A percentile compares a stretch with the other conserved stretches of the same genome.
These are phyloP conservation scores for Agrypnus murinus DNA, from an alignment of 2,888 invertebrate species.

Conservation along the genomic window DNA sequence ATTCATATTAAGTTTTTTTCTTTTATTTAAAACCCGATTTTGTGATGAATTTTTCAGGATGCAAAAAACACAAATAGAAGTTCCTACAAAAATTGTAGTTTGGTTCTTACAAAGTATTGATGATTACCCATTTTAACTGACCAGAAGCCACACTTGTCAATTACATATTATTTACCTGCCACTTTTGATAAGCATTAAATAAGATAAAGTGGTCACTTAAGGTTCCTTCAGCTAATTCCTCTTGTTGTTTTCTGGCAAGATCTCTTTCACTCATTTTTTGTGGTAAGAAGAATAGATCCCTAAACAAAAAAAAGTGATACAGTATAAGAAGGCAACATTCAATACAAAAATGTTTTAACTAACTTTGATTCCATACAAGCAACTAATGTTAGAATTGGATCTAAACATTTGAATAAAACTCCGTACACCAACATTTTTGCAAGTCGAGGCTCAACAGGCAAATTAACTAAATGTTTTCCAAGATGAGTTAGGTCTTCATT, in stretches of 20 bases:
- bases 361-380: slow-evolving; percentile 87
- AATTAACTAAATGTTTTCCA: slow-evolving; percentile 90
- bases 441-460: slow-evolving; percentile 93
- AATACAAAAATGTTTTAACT: slow-evolving; percentile 29
- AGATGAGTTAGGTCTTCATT: slow-evolving; percentile 91
- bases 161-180: slow-evolving; percentile 5
- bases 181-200: background rate
- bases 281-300: background rate
- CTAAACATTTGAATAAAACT: slow-evolving; percentile 92
- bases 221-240: background rate
- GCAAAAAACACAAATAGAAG: no score
- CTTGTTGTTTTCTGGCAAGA: background rate
- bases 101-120: no score
- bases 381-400: slow-evolving; percentile 93
- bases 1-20: no score
- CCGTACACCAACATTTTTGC: slow-evolving; percentile 95
- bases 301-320: background rate
- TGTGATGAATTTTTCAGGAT: no score
- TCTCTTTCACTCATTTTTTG: background rate
- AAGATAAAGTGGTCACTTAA: background rate
- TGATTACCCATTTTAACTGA: no score
- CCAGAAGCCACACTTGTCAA: no score
- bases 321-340: background rate
- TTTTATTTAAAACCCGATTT: no score
- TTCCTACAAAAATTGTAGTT: no score